These are phyloP conservation scores for Drosophila melanica DNA, from an alignment of 1,140 invertebrate genomes.

Conservation along the genomic window DNA sequence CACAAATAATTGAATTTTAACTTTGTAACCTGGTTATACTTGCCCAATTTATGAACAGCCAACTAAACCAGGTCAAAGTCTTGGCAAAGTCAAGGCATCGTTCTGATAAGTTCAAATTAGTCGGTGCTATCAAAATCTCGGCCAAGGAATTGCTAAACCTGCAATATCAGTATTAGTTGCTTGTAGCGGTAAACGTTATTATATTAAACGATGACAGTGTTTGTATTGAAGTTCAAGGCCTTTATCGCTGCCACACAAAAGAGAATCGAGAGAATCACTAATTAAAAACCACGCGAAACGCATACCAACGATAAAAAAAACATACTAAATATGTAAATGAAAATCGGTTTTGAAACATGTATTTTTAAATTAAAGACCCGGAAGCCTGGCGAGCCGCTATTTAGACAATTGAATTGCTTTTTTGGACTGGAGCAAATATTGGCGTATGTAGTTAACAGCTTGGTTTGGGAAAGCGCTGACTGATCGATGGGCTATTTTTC, in stretches of 20 bases:
- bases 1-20: neutral
- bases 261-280: conserved; percentile 50
- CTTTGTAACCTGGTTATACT: neutral
- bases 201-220: conserved; percentile 29
- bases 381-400: conserved; percentile 41
- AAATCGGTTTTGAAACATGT: conserved; percentile 57
- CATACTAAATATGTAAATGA: conserved; percentile 50
- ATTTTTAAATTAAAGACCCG: conserved; percentile 58
- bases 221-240: conserved; percentile 70
- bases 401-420: conserved; percentile 32
- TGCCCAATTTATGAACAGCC: neutral
- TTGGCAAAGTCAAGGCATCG: conserved; percentile 22
- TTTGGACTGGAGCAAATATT: conserved; percentile 44
- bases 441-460: conserved; percentile 36
- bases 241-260: conserved; percentile 52
- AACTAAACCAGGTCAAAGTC: conserved; percentile 43
- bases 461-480: conserved; percentile 36
- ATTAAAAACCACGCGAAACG: conserved; percentile 35
- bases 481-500: conserved; percentile 33
- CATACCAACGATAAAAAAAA: conserved; percentile 55
- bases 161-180: conserved; percentile 4
- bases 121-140: conserved; percentile 36
- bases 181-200: conserved; percentile 36
- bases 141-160: conserved; percentile 37
- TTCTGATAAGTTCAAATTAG: conserved; percentile 33